Evolutionary conservation across 1,140 invertebrate genomes (phyloP).

Genomic region (Neotoxoptera formosana): DNA sequence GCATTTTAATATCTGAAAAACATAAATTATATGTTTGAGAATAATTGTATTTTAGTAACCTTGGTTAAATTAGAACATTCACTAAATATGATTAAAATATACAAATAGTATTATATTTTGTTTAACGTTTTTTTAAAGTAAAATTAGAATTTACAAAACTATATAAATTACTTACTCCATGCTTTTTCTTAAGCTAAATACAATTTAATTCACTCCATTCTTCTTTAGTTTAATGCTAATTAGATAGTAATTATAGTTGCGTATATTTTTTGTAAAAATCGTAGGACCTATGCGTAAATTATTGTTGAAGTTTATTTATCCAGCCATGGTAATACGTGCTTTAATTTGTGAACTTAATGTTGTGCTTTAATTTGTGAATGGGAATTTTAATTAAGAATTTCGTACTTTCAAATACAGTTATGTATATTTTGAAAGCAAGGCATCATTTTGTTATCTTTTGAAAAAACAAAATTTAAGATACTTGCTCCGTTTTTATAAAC

Average conservation of each 20-base stretch:
- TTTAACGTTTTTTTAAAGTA: neutral
- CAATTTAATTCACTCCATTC: neutral
- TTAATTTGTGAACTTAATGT: conserved; percentile 23
- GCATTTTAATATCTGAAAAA: neutral
- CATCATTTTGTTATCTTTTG: neutral
- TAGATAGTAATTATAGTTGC: neutral
- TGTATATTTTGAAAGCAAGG: neutral
- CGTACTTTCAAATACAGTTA: neutral
- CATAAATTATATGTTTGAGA: neutral
- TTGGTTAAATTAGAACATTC: neutral
- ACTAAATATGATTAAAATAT: too few species aligned
- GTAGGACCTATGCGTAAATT: neutral
- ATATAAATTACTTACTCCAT: neutral
- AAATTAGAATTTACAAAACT: neutral
- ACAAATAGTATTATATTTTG: neutral
- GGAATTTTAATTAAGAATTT: conserved; percentile 21
- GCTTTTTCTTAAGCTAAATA: neutral
- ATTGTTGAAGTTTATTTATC: neutral
- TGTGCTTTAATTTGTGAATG: neutral
- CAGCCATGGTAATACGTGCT: neutral
- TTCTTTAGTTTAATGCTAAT: neutral
- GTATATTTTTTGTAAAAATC: neutral
- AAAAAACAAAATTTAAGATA: neutral
- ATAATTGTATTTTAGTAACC: neutral
- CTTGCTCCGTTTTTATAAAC: neutral